phyloP scores from a whole-genome alignment of 2,797 vertebrate genomes.

The Apodemus agrarius region DNA sequence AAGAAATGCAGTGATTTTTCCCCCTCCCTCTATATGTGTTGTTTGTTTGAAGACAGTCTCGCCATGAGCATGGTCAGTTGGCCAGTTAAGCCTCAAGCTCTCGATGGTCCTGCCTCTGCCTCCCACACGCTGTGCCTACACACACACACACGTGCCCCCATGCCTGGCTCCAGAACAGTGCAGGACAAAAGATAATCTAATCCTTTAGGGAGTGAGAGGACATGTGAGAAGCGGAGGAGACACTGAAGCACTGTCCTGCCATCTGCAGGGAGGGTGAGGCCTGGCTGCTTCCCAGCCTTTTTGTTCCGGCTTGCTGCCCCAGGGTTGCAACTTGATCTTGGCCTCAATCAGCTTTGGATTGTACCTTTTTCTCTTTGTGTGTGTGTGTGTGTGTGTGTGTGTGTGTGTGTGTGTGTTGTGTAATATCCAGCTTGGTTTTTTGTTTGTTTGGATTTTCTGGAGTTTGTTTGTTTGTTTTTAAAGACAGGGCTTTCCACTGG shows the following conservation, averaged over 20 bases:
- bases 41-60: neutral
- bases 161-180: neutral
- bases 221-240: neutral
- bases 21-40: neutral
- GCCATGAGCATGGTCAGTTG: neutral
- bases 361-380: neutral
- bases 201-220: neutral
- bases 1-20: neutral
- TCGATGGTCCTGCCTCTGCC: neutral
- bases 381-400: neutral
- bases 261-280: accelerated
- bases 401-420: neutral
- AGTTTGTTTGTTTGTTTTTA: neutral
- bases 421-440: neutral
- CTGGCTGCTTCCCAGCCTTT: neutral
- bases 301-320: neutral
- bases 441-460: neutral
- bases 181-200: neutral
- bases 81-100: neutral
- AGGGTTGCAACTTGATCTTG: accelerated
- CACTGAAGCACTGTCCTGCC: neutral
- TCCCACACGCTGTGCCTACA: neutral
- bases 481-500: neutral
- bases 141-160: accelerated
- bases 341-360: neutral